Base-by-base conservation (phyloP, 2,113 vertebrate genomes). In the Leptocoma aspasia region DNA sequence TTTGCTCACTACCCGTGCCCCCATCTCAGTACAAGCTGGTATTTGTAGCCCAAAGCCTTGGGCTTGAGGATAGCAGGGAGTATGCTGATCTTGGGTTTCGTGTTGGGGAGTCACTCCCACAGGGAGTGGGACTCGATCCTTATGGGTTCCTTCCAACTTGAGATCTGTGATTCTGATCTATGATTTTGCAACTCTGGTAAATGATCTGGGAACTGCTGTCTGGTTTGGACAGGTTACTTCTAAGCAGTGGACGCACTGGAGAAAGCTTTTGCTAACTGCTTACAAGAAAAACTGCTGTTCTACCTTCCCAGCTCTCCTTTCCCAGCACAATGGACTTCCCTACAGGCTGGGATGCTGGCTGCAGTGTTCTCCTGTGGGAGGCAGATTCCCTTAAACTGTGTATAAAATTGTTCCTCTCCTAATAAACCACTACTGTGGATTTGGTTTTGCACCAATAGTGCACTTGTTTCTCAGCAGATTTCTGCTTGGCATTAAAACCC, bases 101-200 rank as follows among this genome's bases (percentile, higher is more conserved):
- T 60, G 18, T 0, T 68, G 31, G 26, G 15, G 6, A 28, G 15
- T 42, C 53, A n/a, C n/a, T n/a, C n/a, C n/a, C n/a, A 15, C 45
- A 60, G 26, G 26, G 60, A 73, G 31, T 6, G 22, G 30, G 31
- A 68, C n/a, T 61, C 0, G 0, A 47, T 28, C 18, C n/a, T 61
- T 68, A 17, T 24, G 47, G 15, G 15, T 12, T 64, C 45, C 31
- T 68, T 73, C 8, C 15, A 54, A 1, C 10, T 33, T 54, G 31
- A 37, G 26, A 33, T 68, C 45, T 49, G 13, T 33, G 60, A 54
- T 49, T 47, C 31, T 72, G 35, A 41, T 28, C 41, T 8, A 6
- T 66, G 22, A 6, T 63, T 71, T 54, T 73, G 12, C 5, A 72
- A 2, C 47, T 66, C 80, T 54, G 60, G 19, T 47, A 79, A 82